Conservation (phyloP, 2,888 invertebrate genomes). For the Perizoma affinitatum region DNA sequence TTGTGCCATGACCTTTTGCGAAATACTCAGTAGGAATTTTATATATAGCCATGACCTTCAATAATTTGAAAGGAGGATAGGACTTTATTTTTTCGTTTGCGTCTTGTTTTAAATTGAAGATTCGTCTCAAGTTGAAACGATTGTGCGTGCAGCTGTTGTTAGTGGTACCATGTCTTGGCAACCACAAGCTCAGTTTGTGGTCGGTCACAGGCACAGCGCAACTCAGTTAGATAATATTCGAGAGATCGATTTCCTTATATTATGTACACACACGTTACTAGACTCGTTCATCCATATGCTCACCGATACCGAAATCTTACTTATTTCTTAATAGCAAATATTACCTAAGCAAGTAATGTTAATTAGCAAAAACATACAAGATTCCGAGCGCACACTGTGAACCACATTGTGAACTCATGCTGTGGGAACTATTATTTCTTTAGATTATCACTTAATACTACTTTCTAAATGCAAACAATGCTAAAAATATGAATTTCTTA, state of each 20-base stretch:
- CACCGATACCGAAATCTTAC: constrained; percentile 47
- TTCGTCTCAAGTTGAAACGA: neutral
- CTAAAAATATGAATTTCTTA: constrained; percentile 40
- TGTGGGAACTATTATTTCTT: constrained; percentile 29
- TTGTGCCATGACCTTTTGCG: constrained; percentile 1
- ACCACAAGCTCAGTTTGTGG: constrained; percentile 19
- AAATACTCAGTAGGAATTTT: constrained; percentile 3
- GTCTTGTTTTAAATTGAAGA: neutral
- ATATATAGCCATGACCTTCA: constrained; percentile 7
- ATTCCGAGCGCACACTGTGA: constrained; percentile 18
- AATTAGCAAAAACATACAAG: constrained; percentile 39
- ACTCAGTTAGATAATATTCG: constrained; percentile 65
- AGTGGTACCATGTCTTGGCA: neutral
- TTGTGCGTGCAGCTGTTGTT: neutral
- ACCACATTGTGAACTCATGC: constrained; percentile 15
- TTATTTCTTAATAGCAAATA: constrained; percentile 52
- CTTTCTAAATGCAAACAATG: constrained; percentile 20
- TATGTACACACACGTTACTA: constrained; percentile 51
- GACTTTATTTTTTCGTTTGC: neutral
- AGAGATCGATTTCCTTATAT: constrained; percentile 67
- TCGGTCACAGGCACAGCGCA: constrained; percentile 29
- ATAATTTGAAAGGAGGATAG: constrained; percentile 5
- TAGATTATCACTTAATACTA: constrained; percentile 11
- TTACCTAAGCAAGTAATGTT: constrained; percentile 48
- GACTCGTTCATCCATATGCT: constrained; percentile 42